Percentiles rank a stretch among this genome's conserved stretches.
phyloP scores from a whole-genome alignment of 2,113 vertebrate genomes.

The Oncorhynchus kisutch region DNA sequence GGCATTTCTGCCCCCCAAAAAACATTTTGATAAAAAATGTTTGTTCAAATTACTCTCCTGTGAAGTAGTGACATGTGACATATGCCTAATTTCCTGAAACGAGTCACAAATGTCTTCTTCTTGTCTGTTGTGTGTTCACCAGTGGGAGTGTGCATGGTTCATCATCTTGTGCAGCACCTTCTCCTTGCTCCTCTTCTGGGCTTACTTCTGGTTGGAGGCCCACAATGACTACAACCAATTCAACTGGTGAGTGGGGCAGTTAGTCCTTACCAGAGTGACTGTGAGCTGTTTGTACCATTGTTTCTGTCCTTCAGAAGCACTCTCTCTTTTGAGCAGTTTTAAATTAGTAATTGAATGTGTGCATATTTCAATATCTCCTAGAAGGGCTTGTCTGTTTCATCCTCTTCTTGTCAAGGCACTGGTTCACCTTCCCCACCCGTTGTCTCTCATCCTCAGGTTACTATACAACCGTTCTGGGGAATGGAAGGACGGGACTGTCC shows the following conservation, averaged over 20 bases:
- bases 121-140: slow-evolving; percentile 39
- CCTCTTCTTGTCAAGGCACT: too few relatives aligned
- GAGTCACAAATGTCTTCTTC: not conserved
- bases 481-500: slow-evolving; percentile 92
- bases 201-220: slow-evolving; percentile 96
- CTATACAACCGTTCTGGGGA: slow-evolving; percentile 89
- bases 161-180: slow-evolving; percentile 86
- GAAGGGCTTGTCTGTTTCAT: too few relatives aligned
- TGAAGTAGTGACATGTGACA: too few relatives aligned
- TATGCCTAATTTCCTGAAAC: too few relatives aligned
- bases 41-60: too few relatives aligned
- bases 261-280: not conserved
- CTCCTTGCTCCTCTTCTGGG: slow-evolving; percentile 88
- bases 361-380: not conserved
- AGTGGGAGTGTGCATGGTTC: slow-evolving; percentile 98
- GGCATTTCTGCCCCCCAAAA: too few relatives aligned
- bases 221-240: slow-evolving; percentile 96
- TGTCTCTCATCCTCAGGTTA: slow-evolving; percentile 73
- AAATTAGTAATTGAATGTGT: not conserved
- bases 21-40: too few relatives aligned
- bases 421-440: too few relatives aligned
- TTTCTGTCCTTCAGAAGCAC: not conserved
- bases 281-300: not conserved
- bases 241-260: slow-evolving; percentile 83
- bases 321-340: not conserved